phyloP scores from a whole-genome alignment of 2,888 invertebrate genomes.

The Tenodera sinensis region DNA sequence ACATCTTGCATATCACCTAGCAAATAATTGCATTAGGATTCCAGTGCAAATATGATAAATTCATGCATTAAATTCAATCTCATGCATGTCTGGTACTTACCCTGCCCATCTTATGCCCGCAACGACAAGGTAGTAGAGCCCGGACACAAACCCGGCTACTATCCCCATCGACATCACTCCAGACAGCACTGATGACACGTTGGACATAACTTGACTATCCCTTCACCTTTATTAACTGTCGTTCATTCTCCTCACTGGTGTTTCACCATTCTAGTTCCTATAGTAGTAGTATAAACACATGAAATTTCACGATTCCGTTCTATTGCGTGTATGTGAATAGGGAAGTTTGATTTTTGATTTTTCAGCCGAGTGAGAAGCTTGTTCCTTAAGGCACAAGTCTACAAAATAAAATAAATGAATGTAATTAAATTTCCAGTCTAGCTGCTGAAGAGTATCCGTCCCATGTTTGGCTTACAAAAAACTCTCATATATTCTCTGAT shows the following conservation, averaged over 20 bases:
- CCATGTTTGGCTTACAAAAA: too few species aligned
- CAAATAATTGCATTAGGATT: too few species aligned
- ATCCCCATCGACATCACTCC: conserved; percentile 59
- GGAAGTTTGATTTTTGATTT: background rate
- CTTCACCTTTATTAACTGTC: background rate
- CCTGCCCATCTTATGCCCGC: conserved; percentile 53
- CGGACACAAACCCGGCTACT: conserved; percentile 64
- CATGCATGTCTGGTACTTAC: conserved; percentile 45
- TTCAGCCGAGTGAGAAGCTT: too few species aligned
- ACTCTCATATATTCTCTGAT: too few species aligned
- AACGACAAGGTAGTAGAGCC: conserved; percentile 61
- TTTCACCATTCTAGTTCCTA: background rate
- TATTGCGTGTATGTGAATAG: background rate
- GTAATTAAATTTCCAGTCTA: too few species aligned
- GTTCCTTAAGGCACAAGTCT: too few species aligned
- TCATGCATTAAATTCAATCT: too few species aligned
- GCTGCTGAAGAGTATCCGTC: too few species aligned
- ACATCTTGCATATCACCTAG: too few species aligned
- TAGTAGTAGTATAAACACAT: background rate
- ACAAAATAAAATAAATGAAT: too few species aligned
- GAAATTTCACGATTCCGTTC: background rate
- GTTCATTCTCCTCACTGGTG: background rate
- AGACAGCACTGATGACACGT: conserved; percentile 25
- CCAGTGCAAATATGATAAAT: too few species aligned
- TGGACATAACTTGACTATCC: background rate